These are phyloP conservation scores for Eupithecia exiguata DNA, from an alignment of 2,888 invertebrate genomes.

Conservation along the genomic window DNA sequence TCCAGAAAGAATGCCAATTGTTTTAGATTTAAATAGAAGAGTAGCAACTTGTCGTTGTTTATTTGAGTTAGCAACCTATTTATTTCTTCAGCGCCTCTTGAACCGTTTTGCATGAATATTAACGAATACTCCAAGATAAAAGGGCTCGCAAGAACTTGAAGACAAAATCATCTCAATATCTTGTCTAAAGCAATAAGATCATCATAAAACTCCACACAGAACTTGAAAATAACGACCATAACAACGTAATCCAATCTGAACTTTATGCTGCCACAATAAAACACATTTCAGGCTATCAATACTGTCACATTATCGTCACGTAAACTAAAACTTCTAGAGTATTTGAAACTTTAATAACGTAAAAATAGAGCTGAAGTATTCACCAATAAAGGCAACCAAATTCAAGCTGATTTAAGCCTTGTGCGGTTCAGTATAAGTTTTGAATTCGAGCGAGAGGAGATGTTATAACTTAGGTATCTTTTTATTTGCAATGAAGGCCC, in stretches of 20 bases:
- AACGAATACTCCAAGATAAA: not conserved
- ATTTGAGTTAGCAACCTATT: not conserved
- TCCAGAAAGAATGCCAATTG: not conserved
- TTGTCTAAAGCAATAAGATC: conserved; percentile 7
- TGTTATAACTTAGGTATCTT: conserved; percentile 27
- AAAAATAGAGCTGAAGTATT: conserved; percentile 43
- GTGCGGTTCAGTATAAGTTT: not conserved
- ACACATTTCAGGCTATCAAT: conserved; percentile 27
- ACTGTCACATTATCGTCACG: conserved; percentile 41
- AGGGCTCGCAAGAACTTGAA: not conserved
- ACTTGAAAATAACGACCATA: conserved; percentile 26
- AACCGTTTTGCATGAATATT: not conserved
- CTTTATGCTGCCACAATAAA: conserved; percentile 28
- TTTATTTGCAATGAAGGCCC: conserved; percentile 40
- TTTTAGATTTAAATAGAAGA: not conserved
- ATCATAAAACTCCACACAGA: conserved; percentile 23
- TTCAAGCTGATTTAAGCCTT: conserved; percentile 13
- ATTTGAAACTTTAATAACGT: conserved; percentile 48
- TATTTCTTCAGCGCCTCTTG: not conserved
- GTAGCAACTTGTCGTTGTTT: not conserved
- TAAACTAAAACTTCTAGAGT: conserved; percentile 44
- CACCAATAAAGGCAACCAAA: conserved; percentile 32
- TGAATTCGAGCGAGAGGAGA: conserved; percentile 14
- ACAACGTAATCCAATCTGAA: conserved; percentile 23
- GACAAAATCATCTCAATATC: not conserved